Conservation (phyloP, 2,113 vertebrate species). For the Alethe castanea region DNA sequence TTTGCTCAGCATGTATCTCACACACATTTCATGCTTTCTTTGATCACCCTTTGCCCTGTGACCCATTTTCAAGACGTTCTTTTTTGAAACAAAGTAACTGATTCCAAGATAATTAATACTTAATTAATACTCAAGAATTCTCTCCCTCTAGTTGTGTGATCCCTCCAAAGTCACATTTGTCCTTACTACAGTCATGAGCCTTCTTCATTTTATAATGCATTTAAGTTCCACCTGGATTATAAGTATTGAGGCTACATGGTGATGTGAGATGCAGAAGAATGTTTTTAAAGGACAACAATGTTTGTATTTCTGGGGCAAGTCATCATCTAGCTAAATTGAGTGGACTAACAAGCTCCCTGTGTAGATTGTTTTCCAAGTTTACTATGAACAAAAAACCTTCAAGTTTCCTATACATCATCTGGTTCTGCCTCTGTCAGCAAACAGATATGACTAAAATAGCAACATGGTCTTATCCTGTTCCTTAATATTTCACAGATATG, state of each 20-base stretch:
- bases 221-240: not conserved
- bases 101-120: not conserved
- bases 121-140: not conserved
- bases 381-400: not conserved
- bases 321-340: not conserved
- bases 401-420: not conserved
- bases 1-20: not conserved
- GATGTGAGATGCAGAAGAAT: not conserved
- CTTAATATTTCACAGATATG: not conserved
- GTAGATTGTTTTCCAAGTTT: not conserved
- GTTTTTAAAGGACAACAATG: not conserved
- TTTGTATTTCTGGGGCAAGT: not conserved
- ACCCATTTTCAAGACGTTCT: not conserved
- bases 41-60: not conserved
- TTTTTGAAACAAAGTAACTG: not conserved
- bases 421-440: not conserved
- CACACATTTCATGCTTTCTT: not conserved
- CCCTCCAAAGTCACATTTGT: not conserved
- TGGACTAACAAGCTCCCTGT: not conserved
- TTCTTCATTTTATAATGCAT: not conserved
- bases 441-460: not conserved
- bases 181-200: not conserved
- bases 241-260: not conserved
- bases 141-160: not conserved
- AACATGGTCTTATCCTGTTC: accelerated